These are phyloP conservation scores for Aphis gossypii DNA, from an alignment of 1,140 invertebrate species.

Conservation along the genomic window DNA sequence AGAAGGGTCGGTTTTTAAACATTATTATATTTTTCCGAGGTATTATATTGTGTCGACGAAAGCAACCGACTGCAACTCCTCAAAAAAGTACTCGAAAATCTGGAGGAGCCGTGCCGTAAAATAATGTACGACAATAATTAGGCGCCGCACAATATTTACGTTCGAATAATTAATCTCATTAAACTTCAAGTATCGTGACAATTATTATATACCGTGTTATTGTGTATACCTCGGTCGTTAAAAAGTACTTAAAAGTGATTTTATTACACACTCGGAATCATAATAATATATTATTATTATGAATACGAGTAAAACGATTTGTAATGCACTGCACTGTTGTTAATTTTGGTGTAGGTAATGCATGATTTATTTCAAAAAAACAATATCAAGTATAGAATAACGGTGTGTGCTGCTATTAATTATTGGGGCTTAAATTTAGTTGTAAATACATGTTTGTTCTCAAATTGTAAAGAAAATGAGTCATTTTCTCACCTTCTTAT, in stretches of 20 bases:
- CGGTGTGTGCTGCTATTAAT: neutral
- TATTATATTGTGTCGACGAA: neutral
- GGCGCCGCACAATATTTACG: conserved; percentile 30
- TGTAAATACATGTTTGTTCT: conserved; percentile 11
- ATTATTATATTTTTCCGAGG: conserved; percentile 39
- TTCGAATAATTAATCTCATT: conserved; percentile 27
- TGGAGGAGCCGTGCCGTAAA: conserved; percentile 4
- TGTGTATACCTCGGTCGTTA: neutral
- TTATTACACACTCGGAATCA: neutral
- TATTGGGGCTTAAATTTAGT: neutral
- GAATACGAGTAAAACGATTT: conserved; percentile 8
- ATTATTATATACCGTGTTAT: neutral
- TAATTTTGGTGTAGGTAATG: conserved; percentile 10
- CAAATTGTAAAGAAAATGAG: conserved; percentile 13
- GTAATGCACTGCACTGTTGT: neutral
- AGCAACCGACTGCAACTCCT: neutral
- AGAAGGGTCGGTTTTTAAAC: neutral
- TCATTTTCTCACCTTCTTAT: neutral
- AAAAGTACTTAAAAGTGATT: conserved; percentile 26
- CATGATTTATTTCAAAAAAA: neutral
- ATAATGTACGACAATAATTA: conserved; percentile 40
- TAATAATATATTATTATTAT: neutral
- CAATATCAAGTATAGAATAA: conserved; percentile 6
- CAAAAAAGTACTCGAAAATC: conserved; percentile 18
- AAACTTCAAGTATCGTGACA: conserved; percentile 24